Evolutionary conservation across 2,888 invertebrate genomes (phyloP).

Genomic region (Zhengitettix transpicula): DNA sequence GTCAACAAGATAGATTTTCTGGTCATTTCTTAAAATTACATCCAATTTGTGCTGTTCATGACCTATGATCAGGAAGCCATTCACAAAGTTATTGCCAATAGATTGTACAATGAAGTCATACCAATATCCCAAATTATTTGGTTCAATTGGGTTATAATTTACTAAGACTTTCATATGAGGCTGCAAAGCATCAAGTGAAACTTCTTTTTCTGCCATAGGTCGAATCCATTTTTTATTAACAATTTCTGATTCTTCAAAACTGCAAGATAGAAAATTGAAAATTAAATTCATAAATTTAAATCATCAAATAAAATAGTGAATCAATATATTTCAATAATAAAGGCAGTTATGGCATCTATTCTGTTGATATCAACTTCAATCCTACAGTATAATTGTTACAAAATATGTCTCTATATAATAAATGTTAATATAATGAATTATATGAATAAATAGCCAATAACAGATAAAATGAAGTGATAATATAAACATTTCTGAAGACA

Average conservation of each 20-base stretch:
- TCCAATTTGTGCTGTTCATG: constrained; percentile 3
- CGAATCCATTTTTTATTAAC: constrained; percentile 37
- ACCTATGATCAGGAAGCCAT: too few relatives aligned
- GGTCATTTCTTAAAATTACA: constrained; percentile 37
- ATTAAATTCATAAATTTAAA: too few relatives aligned
- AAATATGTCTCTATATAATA: too few relatives aligned
- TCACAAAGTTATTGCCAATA: constrained; percentile 23
- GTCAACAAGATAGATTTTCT: constrained; percentile 36
- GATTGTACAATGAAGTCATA: constrained; percentile 36
- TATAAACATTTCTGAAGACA: too few relatives aligned
- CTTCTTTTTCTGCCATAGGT: constrained; percentile 42
- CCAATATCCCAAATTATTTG: constrained; percentile 53
- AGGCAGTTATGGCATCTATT: too few relatives aligned
- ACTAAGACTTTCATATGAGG: constrained; percentile 47
- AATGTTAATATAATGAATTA: too few relatives aligned
- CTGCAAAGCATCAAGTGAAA: constrained; percentile 35
- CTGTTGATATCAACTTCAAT: too few relatives aligned
- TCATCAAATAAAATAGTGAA: constrained; percentile 21
- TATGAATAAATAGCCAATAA: too few relatives aligned
- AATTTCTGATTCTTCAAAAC: constrained; percentile 24
- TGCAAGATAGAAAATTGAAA: too few relatives aligned
- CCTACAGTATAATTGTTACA: too few relatives aligned
- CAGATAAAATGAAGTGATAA: too few relatives aligned
- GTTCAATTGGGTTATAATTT: constrained; percentile 57
- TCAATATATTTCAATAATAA: too few relatives aligned